phyloP scores from a whole-genome alignment of 1,140 invertebrate genomes.

The Dreissena rostriformis region DNA sequence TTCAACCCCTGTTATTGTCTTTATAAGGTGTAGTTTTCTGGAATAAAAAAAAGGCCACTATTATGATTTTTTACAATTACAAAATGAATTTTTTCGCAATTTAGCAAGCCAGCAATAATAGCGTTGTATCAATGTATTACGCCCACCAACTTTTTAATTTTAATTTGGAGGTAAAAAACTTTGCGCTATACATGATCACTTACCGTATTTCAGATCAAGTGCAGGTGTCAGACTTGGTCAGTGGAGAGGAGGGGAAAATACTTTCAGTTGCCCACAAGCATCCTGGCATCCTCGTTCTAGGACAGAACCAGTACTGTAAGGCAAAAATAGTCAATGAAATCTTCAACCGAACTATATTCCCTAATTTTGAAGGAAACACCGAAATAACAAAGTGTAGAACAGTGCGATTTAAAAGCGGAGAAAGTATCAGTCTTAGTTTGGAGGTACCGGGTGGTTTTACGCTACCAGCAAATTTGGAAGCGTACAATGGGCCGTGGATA shows the following conservation, averaged over 20 bases:
- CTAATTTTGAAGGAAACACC: slow-evolving; percentile 75
- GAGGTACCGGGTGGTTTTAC: slow-evolving; percentile 89
- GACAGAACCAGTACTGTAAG: slow-evolving; percentile 87
- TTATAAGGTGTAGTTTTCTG: too few relatives aligned
- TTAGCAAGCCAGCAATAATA: too few relatives aligned
- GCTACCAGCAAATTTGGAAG: slow-evolving; percentile 86
- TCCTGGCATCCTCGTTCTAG: slow-evolving; percentile 85
- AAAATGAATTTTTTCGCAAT: too few relatives aligned
- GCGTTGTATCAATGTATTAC: too few relatives aligned
- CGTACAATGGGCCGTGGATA: slow-evolving; percentile 84
- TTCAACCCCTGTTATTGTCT: not conserved
- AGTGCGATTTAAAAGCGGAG: slow-evolving; percentile 89
- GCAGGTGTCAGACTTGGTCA: slow-evolving; percentile 63
- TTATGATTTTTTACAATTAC: too few relatives aligned
- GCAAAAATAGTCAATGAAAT: slow-evolving; percentile 89
- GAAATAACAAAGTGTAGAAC: slow-evolving; percentile 85
- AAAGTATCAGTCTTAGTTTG: slow-evolving; percentile 86
- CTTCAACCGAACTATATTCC: slow-evolving; percentile 86
- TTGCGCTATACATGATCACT: not conserved
- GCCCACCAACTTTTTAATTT: too few relatives aligned
- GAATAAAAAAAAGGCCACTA: too few relatives aligned
- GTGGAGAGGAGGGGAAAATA: slow-evolving; percentile 80
- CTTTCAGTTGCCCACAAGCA: slow-evolving; percentile 78
- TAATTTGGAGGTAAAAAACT: too few relatives aligned
- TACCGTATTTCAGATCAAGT: slow-evolving; percentile 78